Percentiles rank a stretch among this genome's conserved stretches.
Evolutionary conservation across 1,140 invertebrate species (phyloP).

Genomic region (Rhagoletis pomonella): DNA sequence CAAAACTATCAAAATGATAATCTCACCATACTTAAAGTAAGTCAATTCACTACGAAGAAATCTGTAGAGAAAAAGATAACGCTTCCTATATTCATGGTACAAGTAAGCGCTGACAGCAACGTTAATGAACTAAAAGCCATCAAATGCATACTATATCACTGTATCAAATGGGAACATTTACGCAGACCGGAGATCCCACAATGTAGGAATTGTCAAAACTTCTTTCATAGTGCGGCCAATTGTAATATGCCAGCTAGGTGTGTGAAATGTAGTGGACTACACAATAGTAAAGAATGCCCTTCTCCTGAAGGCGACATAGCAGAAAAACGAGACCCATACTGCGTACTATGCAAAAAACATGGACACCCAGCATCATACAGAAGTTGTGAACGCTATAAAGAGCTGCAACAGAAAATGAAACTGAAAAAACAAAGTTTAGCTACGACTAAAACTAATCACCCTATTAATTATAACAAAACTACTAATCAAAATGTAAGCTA

Average conservation of each 20-base stretch:
- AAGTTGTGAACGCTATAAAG: constrained; percentile 30
- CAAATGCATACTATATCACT: background rate
- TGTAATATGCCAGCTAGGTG: background rate
- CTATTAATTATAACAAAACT: background rate
- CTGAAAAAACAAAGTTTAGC: constrained; percentile 1
- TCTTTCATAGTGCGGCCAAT: constrained; percentile 41
- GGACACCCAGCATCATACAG: constrained; percentile 16
- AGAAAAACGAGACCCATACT: background rate
- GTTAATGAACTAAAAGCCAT: constrained; percentile 1
- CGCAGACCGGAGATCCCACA: background rate
- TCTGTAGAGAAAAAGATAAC: no score
- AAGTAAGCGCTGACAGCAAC: constrained; percentile 27
- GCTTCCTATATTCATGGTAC: constrained; percentile 28
- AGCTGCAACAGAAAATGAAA: background rate
- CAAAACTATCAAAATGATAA: background rate
- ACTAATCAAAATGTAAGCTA: constrained; percentile 13
- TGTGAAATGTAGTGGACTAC: constrained; percentile 22
- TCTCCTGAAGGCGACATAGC: background rate
- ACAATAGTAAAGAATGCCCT: background rate
- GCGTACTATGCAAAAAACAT: constrained; percentile 47
- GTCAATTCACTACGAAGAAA: constrained; percentile 13
- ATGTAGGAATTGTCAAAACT: constrained; percentile 44
- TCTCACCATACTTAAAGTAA: constrained; percentile 13
- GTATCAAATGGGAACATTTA: background rate
- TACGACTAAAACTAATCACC: background rate